These are phyloP conservation scores for Penaeus chinensis DNA, from an alignment of 1,140 invertebrate genomes.

Conservation along the genomic window DNA sequence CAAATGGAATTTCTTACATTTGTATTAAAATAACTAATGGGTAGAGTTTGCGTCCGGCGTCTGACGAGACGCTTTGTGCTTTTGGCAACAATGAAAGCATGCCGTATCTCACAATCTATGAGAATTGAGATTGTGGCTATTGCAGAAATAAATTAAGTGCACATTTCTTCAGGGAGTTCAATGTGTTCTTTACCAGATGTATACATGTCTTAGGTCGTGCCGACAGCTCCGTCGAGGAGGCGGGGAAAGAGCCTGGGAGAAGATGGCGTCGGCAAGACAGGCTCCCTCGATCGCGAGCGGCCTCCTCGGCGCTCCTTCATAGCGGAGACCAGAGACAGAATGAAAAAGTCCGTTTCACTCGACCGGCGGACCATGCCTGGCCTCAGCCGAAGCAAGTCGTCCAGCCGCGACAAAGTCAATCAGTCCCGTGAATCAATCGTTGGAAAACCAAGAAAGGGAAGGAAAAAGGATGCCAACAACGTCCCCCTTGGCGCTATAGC, in stretches of 20 bases:
- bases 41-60: too few species aligned
- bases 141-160: too few species aligned
- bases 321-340: conserved; percentile 21
- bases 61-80: too few species aligned
- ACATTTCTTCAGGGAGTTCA: too few species aligned
- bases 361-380: neutral
- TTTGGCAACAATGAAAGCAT: too few species aligned
- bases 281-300: conserved; percentile 21
- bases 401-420: neutral
- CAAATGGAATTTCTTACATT: too few species aligned
- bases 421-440: neutral
- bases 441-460: neutral
- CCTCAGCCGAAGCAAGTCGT: neutral
- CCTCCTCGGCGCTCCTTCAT: conserved; percentile 22
- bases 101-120: too few species aligned
- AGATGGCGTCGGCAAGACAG: neutral
- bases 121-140: too few species aligned
- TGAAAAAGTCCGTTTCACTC: conserved; percentile 32
- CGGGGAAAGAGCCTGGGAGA: conserved; percentile 9
- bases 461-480: neutral
- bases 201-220: conserved; percentile 4
- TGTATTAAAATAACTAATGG: too few species aligned
- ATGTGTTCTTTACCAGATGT: too few species aligned
- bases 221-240: neutral
- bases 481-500: neutral